A percentile compares a stretch with the other conserved stretches of the same genome.
Conservation (phyloP, 2,113 vertebrate genomes). For the Rhabdornis inornatus region DNA sequence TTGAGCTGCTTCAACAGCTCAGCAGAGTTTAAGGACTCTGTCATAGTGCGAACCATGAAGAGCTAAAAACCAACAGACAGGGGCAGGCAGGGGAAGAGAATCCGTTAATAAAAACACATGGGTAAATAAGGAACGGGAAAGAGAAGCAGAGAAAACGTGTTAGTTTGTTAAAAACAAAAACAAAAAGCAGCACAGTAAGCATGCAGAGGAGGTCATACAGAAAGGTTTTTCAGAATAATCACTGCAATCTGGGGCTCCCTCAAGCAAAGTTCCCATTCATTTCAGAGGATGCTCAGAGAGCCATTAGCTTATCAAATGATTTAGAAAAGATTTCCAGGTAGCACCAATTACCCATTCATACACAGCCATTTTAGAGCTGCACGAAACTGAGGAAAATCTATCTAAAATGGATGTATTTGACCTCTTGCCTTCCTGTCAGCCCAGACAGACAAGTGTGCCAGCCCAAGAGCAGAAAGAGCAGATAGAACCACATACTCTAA, state of each 20-base stretch:
- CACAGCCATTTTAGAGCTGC: neutral
- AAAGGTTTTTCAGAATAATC: neutral
- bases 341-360: neutral
- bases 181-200: slow-evolving; percentile 19
- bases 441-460: neutral
- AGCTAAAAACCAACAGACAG: slow-evolving; percentile 82
- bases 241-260: neutral
- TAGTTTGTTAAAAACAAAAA: slow-evolving; percentile 67
- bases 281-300: neutral
- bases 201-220: neutral
- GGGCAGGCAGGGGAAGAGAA: slow-evolving; percentile 71
- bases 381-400: neutral
- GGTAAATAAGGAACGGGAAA: slow-evolving; percentile 57
- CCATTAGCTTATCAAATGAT: neutral
- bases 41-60: slow-evolving; percentile 85
- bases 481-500: neutral
- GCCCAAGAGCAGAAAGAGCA: neutral
- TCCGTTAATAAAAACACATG: slow-evolving; percentile 68
- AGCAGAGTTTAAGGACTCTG: slow-evolving; percentile 82
- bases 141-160: slow-evolving; percentile 49
- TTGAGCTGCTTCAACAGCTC: slow-evolving; percentile 84
- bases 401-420: neutral
- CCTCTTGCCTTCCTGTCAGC: neutral
- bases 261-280: accelerated
- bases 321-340: neutral